Evolutionary conservation across 2,888 invertebrate genomes (phyloP), one percentile per base, ranked within the genome.

Genomic region (Dasypogon diadema): DNA sequence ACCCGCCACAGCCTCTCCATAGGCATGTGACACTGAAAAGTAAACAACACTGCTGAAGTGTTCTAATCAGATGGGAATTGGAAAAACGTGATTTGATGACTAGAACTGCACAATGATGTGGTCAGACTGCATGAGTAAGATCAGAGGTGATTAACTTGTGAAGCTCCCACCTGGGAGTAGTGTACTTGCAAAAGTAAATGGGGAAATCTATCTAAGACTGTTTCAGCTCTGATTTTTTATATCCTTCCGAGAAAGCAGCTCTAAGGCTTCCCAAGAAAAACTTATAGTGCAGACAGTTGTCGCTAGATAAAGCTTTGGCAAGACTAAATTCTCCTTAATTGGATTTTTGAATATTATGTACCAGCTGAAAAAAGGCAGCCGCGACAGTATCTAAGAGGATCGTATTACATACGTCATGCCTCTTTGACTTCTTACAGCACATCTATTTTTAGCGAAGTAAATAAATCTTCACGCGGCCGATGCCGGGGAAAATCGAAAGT

Each of bases 31-130:
- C 30, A 18, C 54, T 70, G 21, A 12, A 65, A 51, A 54, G 70
- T 54, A 70, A 54, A 51, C 51, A 48, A n/a, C 54, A 34, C 54
- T 16, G 16, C 26, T 54, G 70, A 70, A 70, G 54, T 12, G 54
- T 18, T 48, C 70, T 70, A 34, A 70, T 70, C 70, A 54, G 70
- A 54, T 70, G 54, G 70, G 51, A 54, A 70, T 70, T 70, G 70
- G 34, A 18, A 54, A 54, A 54, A 70, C 54, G 51, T 70, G 70
- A 70, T 54, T 51, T 70, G 26, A 51, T 54, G 65, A 65, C 24
- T 65, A 24, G 22, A 24, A 46, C 8, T 65, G 65, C 10, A 24
- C 46, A 22, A n/a, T 46, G 65, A 65, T 46, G 18, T 22, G 65
- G 65, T 46, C 65, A 46, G 37, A 24, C 65, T n/a, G 46, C 65